Base-by-base conservation (phyloP, 2,113 vertebrate genomes). In the Trichomycterus rosablanca region DNA sequence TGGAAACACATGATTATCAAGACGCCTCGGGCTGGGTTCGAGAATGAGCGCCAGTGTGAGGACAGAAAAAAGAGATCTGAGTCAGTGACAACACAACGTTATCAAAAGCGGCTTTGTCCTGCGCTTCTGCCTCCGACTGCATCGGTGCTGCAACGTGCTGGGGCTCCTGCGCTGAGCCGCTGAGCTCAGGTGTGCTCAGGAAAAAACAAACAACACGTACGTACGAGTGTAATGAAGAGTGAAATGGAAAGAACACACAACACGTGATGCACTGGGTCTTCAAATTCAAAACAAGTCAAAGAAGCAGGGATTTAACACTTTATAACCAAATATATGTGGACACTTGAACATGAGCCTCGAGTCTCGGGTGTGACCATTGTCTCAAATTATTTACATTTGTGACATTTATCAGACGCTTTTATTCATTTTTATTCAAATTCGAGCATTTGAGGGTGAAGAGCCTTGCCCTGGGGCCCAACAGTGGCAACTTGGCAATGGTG, bases 101-200 rank as follows among this genome's bases (percentile, higher is more conserved):
- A 85, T 83, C 73, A 83, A 85, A 84, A 78, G 78, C 67, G 71
- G 76, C 67, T 81, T 82, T 82, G 78, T 81, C 69, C 48, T 51
- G 35, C 72, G 49, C 60, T 54, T 42, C 7, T 60, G 51, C 53
- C 68, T 58, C 51, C 40, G 22, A 59, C 45, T 16, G 22, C 73
- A 39, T 64, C 44, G 34, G 15, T 22, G 40, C 42, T 19, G 14
- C 45, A 16, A 32, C 64, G 45, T 43, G 44, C 63, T 51, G 43
- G 56, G 57, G 61, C 63, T 60, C 52, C 43, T 18, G 52, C 39
- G 62, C 59, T 63, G 71, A 39, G 54, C 76, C 77, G 75, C 71
- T 74, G 83, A 85, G 82, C 84, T 86, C 87, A 88, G 87, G 84
- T 88, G 84, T 52, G 49, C 74, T 82, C 75, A 80, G 78, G 81